phyloP scores from a whole-genome alignment of 1,140 invertebrate species.

The Bathynomus jamesi region DNA sequence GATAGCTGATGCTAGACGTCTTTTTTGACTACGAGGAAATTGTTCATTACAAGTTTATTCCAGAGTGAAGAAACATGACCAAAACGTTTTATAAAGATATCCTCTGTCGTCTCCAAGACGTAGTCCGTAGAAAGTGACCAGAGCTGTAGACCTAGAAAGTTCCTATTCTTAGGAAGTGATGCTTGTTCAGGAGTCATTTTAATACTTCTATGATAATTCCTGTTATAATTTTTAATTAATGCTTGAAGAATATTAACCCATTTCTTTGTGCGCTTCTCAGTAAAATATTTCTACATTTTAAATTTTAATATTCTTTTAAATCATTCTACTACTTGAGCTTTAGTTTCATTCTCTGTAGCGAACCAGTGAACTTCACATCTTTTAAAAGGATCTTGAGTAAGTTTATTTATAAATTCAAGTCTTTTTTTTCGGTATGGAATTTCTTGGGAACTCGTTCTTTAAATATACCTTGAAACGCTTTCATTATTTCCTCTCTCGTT shows the following conservation, averaged over 20 bases:
- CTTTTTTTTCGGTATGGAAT: background rate
- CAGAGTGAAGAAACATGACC: too few relatives aligned
- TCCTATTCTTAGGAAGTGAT: too few relatives aligned
- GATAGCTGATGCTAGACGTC: too few relatives aligned
- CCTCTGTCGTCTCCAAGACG: too few relatives aligned
- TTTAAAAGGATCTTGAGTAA: background rate
- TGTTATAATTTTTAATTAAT: background rate
- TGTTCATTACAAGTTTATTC: too few relatives aligned
- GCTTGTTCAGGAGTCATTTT: too few relatives aligned
- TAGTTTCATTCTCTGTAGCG: background rate
- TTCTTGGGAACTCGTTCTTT: background rate
- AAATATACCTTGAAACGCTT: background rate
- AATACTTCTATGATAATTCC: background rate
- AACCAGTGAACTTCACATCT: background rate
- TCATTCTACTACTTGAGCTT: background rate
- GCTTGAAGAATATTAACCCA: background rate
- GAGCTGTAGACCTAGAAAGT: too few relatives aligned
- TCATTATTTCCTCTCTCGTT: background rate
- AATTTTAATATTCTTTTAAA: background rate
- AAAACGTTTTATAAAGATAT: too few relatives aligned
- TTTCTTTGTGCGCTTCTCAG: background rate
- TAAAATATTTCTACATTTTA: background rate
- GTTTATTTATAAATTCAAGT: background rate
- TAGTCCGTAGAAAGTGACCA: too few relatives aligned
- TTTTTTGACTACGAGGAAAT: too few relatives aligned